Percentiles rank a stretch among this genome's conserved stretches.
Evolutionary conservation across 64 coral and sea anemone species (phyloP).

Genomic region (Trachythela sp.): DNA sequence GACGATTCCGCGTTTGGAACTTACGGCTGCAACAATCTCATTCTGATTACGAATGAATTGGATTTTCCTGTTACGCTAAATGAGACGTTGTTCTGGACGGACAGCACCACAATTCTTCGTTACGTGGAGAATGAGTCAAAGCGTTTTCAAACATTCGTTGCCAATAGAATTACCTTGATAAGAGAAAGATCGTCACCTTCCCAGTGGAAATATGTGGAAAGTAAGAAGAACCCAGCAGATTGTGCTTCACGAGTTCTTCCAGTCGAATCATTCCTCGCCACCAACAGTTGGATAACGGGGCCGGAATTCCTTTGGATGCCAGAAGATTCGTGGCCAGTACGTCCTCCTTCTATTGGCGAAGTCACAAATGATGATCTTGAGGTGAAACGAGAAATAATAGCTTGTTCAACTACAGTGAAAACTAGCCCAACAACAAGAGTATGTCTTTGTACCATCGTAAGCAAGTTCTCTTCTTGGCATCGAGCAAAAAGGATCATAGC

Average conservation of each 20-base stretch:
- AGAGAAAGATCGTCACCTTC: neutral
- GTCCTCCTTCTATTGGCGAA: neutral
- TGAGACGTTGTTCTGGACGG: neutral
- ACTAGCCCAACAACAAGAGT: neutral
- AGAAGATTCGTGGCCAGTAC: constrained; percentile 3
- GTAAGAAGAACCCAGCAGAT: neutral
- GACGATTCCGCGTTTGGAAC: neutral
- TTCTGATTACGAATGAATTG: neutral
- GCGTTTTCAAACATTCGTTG: neutral
- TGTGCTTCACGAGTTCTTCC: neutral
- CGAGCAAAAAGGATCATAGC: neutral
- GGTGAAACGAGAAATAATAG: neutral
- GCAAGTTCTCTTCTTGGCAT: neutral
- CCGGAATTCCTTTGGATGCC: neutral
- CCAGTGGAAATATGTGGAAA: neutral
- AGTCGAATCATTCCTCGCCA: neutral
- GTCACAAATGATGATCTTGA: neutral
- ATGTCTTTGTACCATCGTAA: neutral
- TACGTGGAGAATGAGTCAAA: neutral
- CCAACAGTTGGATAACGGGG: neutral
- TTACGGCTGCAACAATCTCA: neutral
- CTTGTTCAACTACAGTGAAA: neutral
- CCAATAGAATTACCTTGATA: neutral
- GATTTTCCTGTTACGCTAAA: neutral
- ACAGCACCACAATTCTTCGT: neutral